Percentiles rank a stretch among this genome's conserved stretches.
These are phyloP conservation scores for Eristalis tenax DNA, from an alignment of 2,888 invertebrate genomes.

Conservation along the genomic window DNA sequence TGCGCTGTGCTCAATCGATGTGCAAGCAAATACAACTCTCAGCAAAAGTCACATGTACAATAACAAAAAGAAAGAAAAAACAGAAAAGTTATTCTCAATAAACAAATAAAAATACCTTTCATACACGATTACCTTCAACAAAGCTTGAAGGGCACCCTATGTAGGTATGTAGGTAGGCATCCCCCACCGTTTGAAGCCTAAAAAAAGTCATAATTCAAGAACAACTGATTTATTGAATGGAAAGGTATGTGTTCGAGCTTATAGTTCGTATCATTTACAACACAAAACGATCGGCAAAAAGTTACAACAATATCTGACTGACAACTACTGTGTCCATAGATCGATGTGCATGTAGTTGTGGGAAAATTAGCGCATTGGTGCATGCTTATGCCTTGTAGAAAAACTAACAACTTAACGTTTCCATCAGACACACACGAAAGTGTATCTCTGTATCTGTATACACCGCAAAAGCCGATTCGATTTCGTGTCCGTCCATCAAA, in stretches of 20 bases:
- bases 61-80: neutral
- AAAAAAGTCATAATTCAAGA: conserved; percentile 44
- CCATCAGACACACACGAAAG: conserved; percentile 15
- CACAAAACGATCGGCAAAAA: conserved; percentile 29
- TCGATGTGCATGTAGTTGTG: conserved; percentile 29
- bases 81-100: neutral
- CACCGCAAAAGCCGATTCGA: conserved; percentile 51
- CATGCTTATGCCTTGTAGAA: conserved; percentile 54
- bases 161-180: neutral
- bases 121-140: conserved; percentile 58
- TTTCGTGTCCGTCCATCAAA: conserved; percentile 67
- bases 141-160: conserved; percentile 51
- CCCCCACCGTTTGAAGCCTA: neutral
- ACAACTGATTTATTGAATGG: conserved; percentile 43
- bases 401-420: conserved; percentile 42
- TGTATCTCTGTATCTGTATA: conserved; percentile 17
- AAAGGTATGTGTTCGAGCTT: conserved; percentile 35
- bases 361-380: conserved; percentile 60
- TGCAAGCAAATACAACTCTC: neutral
- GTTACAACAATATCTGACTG: conserved; percentile 39
- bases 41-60: neutral
- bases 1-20: neutral
- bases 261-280: neutral
- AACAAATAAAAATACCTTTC: conserved; percentile 1
- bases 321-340: conserved; percentile 2